Evolutionary conservation across 2,797 vertebrate species (phyloP).

Genomic region (Todus mexicanus): DNA sequence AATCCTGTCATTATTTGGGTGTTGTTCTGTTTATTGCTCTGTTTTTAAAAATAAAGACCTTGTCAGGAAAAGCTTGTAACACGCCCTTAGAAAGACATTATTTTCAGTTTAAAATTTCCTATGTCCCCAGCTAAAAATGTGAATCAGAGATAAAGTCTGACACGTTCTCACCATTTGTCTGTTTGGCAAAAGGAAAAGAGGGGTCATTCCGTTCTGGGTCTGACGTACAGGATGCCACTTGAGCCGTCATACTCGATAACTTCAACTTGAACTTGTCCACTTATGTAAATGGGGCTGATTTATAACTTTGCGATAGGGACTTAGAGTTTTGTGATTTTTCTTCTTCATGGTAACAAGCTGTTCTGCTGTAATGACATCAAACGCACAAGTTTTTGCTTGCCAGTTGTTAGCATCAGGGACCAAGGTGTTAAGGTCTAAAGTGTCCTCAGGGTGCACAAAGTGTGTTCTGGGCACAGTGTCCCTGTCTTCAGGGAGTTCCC

Average conservation of each 20-base stretch:
- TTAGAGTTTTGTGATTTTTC: not conserved
- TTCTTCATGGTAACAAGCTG: not conserved
- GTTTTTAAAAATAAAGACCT: slow-evolving; percentile 26
- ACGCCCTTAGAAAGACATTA: not conserved
- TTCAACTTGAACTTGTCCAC: slow-evolving; percentile 70
- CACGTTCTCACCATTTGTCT: slow-evolving; percentile 60
- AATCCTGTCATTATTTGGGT: not conserved
- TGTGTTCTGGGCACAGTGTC: not conserved
- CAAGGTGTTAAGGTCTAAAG: not conserved
- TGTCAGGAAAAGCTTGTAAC: slow-evolving; percentile 40
- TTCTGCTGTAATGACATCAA: not conserved
- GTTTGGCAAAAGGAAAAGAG: slow-evolving; percentile 68
- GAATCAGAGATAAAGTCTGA: slow-evolving; percentile 40
- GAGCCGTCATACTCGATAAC: slow-evolving; percentile 45
- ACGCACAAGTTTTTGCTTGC: not conserved
- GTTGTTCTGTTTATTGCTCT: slow-evolving; percentile 12
- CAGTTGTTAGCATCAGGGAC: not conserved
- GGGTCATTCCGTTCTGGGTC: slow-evolving; percentile 37
- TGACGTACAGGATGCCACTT: slow-evolving; percentile 72
- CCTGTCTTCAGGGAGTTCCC: not conserved
- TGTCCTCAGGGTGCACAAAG: not conserved
- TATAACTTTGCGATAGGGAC: not conserved
- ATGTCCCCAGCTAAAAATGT: slow-evolving; percentile 48
- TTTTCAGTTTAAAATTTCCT: slow-evolving; percentile 60
- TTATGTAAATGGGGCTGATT: slow-evolving; percentile 44